phyloP scores from a whole-genome alignment of 2,113 vertebrate genomes.

The Scytalopus superciliaris region DNA sequence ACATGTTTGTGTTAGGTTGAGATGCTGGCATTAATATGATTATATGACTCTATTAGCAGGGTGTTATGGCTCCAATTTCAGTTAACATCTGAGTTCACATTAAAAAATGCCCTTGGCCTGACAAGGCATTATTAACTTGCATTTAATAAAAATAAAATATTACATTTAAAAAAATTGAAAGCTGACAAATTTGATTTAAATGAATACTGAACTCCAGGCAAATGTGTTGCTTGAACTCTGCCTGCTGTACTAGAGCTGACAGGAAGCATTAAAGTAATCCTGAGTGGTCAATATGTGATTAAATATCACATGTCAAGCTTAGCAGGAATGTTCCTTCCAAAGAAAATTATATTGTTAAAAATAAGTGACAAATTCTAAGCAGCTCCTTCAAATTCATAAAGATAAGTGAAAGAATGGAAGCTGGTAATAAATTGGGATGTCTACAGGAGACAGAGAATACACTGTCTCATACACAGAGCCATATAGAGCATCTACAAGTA shows the following conservation, averaged over 20 bases:
- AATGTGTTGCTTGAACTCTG: conserved; percentile 69
- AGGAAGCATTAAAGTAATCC: conserved; percentile 62
- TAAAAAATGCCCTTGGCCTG: conserved; percentile 58
- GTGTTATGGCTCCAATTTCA: conserved; percentile 20
- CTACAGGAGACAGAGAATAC: conserved; percentile 34
- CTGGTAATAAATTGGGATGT: conserved; percentile 55
- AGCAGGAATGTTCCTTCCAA: conserved; percentile 31
- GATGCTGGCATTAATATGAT: conserved; percentile 18
- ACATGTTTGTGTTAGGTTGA: neutral
- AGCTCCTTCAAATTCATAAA: conserved; percentile 59
- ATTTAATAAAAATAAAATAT: conserved; percentile 71
- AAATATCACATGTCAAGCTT: conserved; percentile 63
- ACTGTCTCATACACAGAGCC: neutral
- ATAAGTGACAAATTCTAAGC: conserved; percentile 69
- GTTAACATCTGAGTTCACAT: conserved; percentile 57
- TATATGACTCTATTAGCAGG: conserved; percentile 38
- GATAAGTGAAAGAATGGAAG: conserved; percentile 57
- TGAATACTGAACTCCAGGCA: conserved; percentile 69
- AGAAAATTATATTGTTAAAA: conserved; percentile 75
- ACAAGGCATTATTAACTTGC: conserved; percentile 68
- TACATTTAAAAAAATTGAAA: conserved; percentile 64
- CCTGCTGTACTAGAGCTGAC: conserved; percentile 60
- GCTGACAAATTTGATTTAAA: conserved; percentile 72
- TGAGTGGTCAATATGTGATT: conserved; percentile 69
- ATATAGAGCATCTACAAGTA: conserved; percentile 50